Evolutionary conservation across 2,797 vertebrate genomes (phyloP).

Genomic region (Sarcophilus harrisii): DNA sequence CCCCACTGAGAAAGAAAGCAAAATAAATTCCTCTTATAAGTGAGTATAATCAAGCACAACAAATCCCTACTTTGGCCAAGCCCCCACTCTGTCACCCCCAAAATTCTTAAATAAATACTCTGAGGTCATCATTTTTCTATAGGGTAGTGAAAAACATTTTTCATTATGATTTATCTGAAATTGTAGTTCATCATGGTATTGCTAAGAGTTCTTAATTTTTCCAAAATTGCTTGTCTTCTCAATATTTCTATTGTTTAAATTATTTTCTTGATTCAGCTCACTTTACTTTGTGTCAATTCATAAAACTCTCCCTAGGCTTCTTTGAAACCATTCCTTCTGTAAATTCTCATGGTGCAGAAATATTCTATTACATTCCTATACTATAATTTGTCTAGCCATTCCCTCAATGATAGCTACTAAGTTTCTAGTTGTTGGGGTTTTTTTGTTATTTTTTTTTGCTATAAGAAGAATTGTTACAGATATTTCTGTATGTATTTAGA

Average conservation of each 20-base stretch:
- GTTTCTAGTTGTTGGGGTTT: background rate
- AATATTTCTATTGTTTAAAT: background rate
- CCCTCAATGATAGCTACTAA: background rate
- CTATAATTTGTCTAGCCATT: background rate
- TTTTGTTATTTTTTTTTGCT: too few relatives aligned
- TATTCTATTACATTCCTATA: background rate
- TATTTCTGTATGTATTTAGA: background rate
- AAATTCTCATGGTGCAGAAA: background rate
- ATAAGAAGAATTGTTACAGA: background rate
- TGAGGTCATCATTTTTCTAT: background rate
- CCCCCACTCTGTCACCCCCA: background rate
- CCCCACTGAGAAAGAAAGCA: background rate
- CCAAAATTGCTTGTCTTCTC: background rate
- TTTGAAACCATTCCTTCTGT: background rate
- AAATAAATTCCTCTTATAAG: background rate
- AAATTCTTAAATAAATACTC: background rate
- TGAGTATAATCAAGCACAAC: background rate
- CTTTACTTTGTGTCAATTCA: background rate
- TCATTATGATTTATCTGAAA: background rate
- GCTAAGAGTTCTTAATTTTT: background rate
- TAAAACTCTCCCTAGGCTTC: background rate
- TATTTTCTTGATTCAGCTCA: background rate
- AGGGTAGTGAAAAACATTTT: background rate
- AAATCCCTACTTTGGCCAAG: background rate
- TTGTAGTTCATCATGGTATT: background rate